These are phyloP conservation scores for Saccostrea echinata DNA, from an alignment of 1,140 invertebrate species.

Conservation along the genomic window DNA sequence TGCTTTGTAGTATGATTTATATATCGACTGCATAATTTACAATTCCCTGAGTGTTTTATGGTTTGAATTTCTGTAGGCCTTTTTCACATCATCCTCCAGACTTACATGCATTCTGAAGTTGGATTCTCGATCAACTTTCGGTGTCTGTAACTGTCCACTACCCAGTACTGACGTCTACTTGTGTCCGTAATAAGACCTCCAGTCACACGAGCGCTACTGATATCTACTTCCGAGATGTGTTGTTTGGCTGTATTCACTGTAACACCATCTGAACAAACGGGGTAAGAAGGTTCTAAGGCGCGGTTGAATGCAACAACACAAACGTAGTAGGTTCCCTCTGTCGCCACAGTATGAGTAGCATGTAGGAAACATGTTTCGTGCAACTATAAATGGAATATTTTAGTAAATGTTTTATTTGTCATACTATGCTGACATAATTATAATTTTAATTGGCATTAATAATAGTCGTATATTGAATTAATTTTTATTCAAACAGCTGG, in stretches of 20 bases:
- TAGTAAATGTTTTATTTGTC: too few species aligned
- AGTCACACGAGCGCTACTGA: constrained; percentile 32
- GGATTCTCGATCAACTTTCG: constrained; percentile 37
- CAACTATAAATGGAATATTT: too few species aligned
- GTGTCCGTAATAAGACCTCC: constrained; percentile 50
- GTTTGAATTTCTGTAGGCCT: too few species aligned
- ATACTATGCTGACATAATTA: too few species aligned
- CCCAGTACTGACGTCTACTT: constrained; percentile 22
- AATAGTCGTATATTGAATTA: too few species aligned
- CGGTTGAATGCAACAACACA: constrained; percentile 66
- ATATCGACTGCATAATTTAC: too few species aligned
- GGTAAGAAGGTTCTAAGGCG: constrained; percentile 58
- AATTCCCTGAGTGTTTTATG: too few species aligned
- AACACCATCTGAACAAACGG: constrained; percentile 66
- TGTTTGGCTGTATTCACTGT: constrained; percentile 53
- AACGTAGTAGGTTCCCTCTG: constrained; percentile 58
- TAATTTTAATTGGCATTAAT: too few species aligned
- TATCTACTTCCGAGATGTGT: constrained; percentile 39
- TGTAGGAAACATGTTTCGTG: background rate
- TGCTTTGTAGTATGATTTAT: too few species aligned
- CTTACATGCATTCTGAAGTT: constrained; percentile 30
- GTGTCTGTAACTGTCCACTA: constrained; percentile 36
- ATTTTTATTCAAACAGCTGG: too few species aligned
- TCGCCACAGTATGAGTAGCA: constrained; percentile 4
- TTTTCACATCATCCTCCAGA: background rate